These are phyloP conservation scores for Patiria miniata DNA, from an alignment of 35 echinoderm and acorn worm genomes.

Conservation along the genomic window DNA sequence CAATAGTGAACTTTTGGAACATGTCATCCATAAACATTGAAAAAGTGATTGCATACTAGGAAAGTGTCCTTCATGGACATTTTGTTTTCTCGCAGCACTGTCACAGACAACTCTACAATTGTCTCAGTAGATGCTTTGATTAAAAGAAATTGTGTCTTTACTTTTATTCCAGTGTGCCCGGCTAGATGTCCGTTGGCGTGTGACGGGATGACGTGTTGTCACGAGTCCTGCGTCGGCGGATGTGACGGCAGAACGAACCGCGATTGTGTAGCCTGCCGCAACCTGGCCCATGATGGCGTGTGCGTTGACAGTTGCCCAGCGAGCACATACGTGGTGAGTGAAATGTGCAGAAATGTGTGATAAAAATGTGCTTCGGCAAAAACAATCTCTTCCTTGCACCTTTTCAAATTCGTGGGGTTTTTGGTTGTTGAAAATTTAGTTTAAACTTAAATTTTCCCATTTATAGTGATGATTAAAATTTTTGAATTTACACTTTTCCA, in stretches of 20 bases:
- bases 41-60: too few species aligned
- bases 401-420: neutral
- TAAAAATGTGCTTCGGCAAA: neutral
- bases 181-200: conserved; percentile 47
- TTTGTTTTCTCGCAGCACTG: too few species aligned
- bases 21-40: too few species aligned
- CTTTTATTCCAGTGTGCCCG: conserved; percentile 60
- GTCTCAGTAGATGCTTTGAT: too few species aligned
- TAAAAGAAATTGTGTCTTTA: neutral
- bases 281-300: conserved; percentile 43
- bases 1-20: too few species aligned
- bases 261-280: conserved; percentile 63
- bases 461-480: too few species aligned
- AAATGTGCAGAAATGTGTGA: too few species aligned
- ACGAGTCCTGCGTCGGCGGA: conserved; percentile 71
- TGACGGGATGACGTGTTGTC: conserved; percentile 38
- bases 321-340: conserved; percentile 58
- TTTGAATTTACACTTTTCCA: too few species aligned
- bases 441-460: neutral
- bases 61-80: too few species aligned
- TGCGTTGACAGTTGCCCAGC: conserved; percentile 59
- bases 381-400: neutral
- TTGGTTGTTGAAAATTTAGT: neutral
- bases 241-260: conserved; percentile 49
- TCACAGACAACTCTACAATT: too few species aligned